Conservation (phyloP, 2,888 invertebrate genomes). For the Augochlorella aurata region DNA sequence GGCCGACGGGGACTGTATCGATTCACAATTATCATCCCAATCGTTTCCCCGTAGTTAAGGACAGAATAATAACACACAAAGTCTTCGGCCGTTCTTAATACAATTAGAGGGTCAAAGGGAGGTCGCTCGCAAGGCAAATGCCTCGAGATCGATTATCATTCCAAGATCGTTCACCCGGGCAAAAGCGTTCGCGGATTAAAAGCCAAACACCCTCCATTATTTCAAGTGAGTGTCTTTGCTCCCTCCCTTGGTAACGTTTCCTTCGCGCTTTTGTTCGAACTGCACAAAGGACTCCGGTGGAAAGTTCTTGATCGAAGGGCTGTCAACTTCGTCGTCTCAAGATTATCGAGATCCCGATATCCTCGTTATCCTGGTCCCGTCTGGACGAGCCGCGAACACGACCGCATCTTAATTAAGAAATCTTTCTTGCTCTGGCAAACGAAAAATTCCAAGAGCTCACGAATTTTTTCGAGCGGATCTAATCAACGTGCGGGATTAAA, state of each 20-base stretch:
- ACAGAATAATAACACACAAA: slow-evolving; percentile 5
- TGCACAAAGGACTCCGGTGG: slow-evolving; percentile 27
- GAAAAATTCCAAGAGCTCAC: neutral
- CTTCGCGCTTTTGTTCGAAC: slow-evolving; percentile 41
- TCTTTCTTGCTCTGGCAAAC: neutral
- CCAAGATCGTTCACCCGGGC: slow-evolving; percentile 25
- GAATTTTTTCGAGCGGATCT: too few relatives aligned
- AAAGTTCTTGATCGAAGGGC: slow-evolving; percentile 22
- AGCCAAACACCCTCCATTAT: slow-evolving; percentile 52
- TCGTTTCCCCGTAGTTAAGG: slow-evolving; percentile 2
- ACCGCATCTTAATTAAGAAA: slow-evolving; percentile 49
- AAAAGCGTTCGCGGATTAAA: slow-evolving; percentile 47
- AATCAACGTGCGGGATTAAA: too few relatives aligned
- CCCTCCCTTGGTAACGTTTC: slow-evolving; percentile 11
- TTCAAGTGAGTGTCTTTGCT: slow-evolving; percentile 35
- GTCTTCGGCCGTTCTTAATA: slow-evolving; percentile 16
- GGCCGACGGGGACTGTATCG: neutral
- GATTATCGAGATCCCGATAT: slow-evolving; percentile 40
- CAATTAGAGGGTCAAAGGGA: slow-evolving; percentile 49
- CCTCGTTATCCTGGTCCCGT: slow-evolving; percentile 21
- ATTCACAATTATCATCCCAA: neutral
- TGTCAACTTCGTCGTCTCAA: slow-evolving; percentile 41
- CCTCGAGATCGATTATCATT: slow-evolving; percentile 44
- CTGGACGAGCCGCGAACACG: neutral
- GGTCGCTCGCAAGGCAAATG: slow-evolving; percentile 20